These are phyloP conservation scores for Nothobranchius furzeri DNA, from an alignment of 2,113 vertebrate species.

Conservation along the genomic window DNA sequence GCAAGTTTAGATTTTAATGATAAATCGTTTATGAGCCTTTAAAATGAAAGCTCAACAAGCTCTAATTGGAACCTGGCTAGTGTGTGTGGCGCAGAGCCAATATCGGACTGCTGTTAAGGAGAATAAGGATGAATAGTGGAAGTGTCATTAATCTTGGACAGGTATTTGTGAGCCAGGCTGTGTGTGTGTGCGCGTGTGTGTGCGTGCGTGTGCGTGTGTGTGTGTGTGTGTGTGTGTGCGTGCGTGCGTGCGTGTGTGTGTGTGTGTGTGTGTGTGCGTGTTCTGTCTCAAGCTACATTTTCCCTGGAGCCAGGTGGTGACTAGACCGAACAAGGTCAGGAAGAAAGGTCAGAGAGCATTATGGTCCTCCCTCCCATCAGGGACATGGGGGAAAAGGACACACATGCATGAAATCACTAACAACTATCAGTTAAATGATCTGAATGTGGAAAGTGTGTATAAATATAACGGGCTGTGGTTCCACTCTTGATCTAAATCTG, in stretches of 20 bases:
- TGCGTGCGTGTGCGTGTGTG: too few species aligned
- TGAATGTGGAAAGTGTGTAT: not conserved
- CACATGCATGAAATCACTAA: slow-evolving; percentile 32
- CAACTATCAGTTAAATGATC: slow-evolving; percentile 20
- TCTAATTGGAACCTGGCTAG: slow-evolving; percentile 27
- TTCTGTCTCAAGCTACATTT: slow-evolving; percentile 49
- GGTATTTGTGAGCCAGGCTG: slow-evolving; percentile 50
- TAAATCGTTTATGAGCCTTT: slow-evolving; percentile 7
- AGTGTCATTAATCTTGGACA: slow-evolving; percentile 69
- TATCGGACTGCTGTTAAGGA: slow-evolving; percentile 62
- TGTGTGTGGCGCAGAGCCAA: slow-evolving; percentile 49
- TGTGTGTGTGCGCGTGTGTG: slow-evolving; percentile 27
- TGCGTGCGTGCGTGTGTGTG: too few species aligned
- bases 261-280: slow-evolving; percentile 26
- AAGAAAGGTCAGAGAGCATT: slow-evolving; percentile 60
- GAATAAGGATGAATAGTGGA: slow-evolving; percentile 67
- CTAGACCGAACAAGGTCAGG: slow-evolving; percentile 71
- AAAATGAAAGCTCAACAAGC: slow-evolving; percentile 26
- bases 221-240: too few species aligned
- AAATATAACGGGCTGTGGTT: not conserved
- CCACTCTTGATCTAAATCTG: not conserved
- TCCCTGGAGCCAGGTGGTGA: slow-evolving; percentile 69
- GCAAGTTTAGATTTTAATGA: slow-evolving; percentile 26
- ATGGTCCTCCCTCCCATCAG: slow-evolving; percentile 15
- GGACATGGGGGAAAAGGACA: slow-evolving; percentile 32